A percentile compares a stretch with the other conserved stretches of the same genome.
phyloP scores from a whole-genome alignment of 2,113 vertebrate genomes.

The Chinchilla lanigera region DNA sequence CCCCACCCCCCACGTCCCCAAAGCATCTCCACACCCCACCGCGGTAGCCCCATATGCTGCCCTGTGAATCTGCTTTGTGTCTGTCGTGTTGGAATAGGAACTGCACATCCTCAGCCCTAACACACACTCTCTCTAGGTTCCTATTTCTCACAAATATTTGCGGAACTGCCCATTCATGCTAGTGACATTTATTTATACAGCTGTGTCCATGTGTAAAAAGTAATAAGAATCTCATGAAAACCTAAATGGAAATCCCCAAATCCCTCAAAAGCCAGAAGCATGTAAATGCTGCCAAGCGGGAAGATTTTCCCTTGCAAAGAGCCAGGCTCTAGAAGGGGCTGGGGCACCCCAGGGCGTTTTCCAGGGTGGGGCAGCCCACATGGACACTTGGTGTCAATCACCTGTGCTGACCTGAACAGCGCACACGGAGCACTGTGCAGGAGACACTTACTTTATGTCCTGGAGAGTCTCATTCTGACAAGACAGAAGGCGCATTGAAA shows the following conservation, averaged over 20 bases:
- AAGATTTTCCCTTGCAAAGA: not conserved
- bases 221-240: not conserved
- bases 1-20: rapidly evolving
- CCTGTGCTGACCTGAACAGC: not conserved
- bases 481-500: not conserved
- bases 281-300: not conserved
- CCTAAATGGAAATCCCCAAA: not conserved
- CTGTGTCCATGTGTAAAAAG: not conserved
- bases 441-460: not conserved
- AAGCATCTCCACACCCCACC: too few species aligned
- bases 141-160: not conserved
- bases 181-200: not conserved
- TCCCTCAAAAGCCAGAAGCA: not conserved
- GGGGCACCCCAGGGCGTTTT: not conserved
- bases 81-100: not conserved
- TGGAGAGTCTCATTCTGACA: not conserved
- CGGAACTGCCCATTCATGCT: not conserved
- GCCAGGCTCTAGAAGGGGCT: not conserved
- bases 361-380: not conserved
- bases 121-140: not conserved
- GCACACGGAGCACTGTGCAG: too few species aligned
- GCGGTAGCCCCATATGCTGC: not conserved
- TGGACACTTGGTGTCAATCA: not conserved
- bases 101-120: not conserved
- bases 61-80: not conserved